These are phyloP conservation scores for Pammene fasciana DNA, from an alignment of 2,888 invertebrate species.

Conservation along the genomic window DNA sequence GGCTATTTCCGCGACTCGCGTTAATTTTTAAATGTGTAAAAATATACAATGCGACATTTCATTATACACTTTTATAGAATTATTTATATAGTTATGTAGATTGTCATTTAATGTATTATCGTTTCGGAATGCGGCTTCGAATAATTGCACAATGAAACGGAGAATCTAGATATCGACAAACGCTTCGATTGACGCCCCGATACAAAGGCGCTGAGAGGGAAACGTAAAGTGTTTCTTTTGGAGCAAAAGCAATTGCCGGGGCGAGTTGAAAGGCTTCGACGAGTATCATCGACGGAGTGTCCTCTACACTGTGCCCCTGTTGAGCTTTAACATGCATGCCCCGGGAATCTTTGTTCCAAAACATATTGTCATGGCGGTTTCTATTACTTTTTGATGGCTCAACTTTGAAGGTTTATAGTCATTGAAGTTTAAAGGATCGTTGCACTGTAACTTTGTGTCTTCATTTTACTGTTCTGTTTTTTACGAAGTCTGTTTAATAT, in stretches of 20 bases:
- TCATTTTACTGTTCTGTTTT: slow-evolving; percentile 3
- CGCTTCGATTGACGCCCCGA: slow-evolving; percentile 24
- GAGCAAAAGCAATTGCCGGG: slow-evolving; percentile 53
- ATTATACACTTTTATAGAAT: too few species aligned
- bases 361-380: slow-evolving; percentile 25
- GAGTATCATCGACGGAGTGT: slow-evolving; percentile 58
- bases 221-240: slow-evolving; percentile 48
- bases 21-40: too few species aligned
- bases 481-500: neutral
- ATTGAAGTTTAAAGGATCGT: slow-evolving; percentile 24
- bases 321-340: slow-evolving; percentile 44
- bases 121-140: neutral
- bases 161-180: slow-evolving; percentile 16
- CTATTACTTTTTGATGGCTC: slow-evolving; percentile 27
- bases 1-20: too few species aligned
- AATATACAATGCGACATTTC: too few species aligned
- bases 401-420: slow-evolving; percentile 29
- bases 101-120: neutral
- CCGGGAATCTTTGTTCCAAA: slow-evolving; percentile 14
- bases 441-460: slow-evolving; percentile 10
- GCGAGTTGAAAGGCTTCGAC: slow-evolving; percentile 55
- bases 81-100: neutral
- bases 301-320: slow-evolving; percentile 48
- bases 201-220: slow-evolving; percentile 34
- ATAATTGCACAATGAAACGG: slow-evolving; percentile 18